Conservation (phyloP, 2,113 vertebrate species). For the Chroicocephalus ridibundus region DNA sequence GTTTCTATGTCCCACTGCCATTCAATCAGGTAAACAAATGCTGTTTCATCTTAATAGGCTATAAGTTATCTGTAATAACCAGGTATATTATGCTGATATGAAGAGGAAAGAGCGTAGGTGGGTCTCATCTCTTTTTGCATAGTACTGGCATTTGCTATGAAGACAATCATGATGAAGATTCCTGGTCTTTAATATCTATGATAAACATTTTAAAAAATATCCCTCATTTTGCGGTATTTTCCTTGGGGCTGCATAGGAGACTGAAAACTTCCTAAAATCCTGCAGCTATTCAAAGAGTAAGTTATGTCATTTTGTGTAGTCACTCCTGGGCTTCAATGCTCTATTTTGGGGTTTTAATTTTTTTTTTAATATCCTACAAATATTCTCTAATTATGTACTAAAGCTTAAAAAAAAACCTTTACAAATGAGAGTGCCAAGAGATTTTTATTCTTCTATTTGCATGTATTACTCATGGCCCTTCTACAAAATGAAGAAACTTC, state of each 20-base stretch:
- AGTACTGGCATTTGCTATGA: background rate
- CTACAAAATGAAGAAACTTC: background rate
- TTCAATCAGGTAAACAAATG: background rate
- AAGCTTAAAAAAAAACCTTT: background rate
- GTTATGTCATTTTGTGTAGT: background rate
- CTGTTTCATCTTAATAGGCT: background rate
- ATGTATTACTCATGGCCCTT: background rate
- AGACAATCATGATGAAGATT: background rate
- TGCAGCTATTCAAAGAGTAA: background rate
- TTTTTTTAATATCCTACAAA: background rate
- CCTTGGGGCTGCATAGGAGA: background rate
- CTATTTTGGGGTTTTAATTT: background rate
- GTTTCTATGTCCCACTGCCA: background rate
- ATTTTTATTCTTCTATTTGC: background rate
- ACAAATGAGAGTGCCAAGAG: background rate
- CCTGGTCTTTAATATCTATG: background rate
- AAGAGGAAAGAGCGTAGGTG: background rate
- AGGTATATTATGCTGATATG: background rate
- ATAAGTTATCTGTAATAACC: background rate
- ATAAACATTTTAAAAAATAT: background rate
- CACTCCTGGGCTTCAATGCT: background rate
- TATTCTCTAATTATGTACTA: background rate
- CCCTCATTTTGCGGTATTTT: background rate
- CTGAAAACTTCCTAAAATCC: background rate
- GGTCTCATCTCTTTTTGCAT: background rate